phyloP scores from a whole-genome alignment of 1,140 invertebrate species.

The Sarcophaga peregrina region DNA sequence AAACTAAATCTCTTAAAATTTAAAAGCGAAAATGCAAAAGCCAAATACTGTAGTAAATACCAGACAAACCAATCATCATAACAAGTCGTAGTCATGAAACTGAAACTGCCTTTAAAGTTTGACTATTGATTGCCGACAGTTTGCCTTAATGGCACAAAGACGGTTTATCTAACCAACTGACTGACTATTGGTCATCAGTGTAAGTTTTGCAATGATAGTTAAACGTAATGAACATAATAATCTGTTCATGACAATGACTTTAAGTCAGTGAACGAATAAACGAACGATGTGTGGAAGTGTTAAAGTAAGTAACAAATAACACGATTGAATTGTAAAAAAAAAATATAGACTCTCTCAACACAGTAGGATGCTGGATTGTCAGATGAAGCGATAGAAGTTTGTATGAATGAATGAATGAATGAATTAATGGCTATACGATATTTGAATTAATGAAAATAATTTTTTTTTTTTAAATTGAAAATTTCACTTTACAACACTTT shows the following conservation, averaged over 20 bases:
- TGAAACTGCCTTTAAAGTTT: conserved; percentile 1
- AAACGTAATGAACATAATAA: conserved; percentile 18
- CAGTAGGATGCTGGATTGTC: too few relatives aligned
- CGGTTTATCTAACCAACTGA: too few relatives aligned
- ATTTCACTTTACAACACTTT: conserved; percentile 16
- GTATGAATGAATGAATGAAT: too few relatives aligned
- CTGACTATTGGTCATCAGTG: too few relatives aligned
- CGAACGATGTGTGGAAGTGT: neutral
- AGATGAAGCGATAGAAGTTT: neutral
- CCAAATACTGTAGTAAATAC: too few relatives aligned
- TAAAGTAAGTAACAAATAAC: neutral
- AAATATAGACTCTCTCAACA: neutral
- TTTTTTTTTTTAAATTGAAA: neutral
- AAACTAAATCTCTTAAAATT: neutral
- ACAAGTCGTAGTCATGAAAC: conserved; percentile 24
- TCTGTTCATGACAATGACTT: conserved; percentile 37
- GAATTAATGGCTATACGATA: neutral
- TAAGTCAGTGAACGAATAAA: conserved; percentile 18
- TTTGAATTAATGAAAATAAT: conserved; percentile 12
- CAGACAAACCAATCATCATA: neutral
- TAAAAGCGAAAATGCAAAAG: too few relatives aligned
- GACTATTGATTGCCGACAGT: neutral
- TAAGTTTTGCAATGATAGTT: neutral
- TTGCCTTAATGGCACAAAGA: too few relatives aligned
- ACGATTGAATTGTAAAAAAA: neutral